phyloP scores from a whole-genome alignment of 2,888 invertebrate species.

The Acanthosepion lycidas region DNA sequence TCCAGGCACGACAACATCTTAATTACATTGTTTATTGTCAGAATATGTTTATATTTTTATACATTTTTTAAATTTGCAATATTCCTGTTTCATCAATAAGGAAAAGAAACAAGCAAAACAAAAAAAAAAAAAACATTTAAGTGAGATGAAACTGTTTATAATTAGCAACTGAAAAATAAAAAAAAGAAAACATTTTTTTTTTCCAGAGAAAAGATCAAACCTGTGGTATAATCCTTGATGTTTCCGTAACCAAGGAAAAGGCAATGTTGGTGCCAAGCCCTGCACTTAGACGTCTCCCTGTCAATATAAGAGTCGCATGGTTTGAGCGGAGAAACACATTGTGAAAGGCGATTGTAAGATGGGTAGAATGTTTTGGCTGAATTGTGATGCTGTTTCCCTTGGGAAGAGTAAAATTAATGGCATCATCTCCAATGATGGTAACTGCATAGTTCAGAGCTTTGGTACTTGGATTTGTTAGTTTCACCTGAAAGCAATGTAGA shows the following conservation, averaged over 20 bases:
- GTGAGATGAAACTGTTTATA: too few species aligned
- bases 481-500: constrained; percentile 64
- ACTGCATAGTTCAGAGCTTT: constrained; percentile 73
- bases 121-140: not conserved
- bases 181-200: too few species aligned
- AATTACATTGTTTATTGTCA: too few species aligned
- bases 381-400: constrained; percentile 70
- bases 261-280: constrained; percentile 71
- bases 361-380: constrained; percentile 66
- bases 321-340: constrained; percentile 71
- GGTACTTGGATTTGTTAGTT: constrained; percentile 71
- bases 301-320: constrained; percentile 70
- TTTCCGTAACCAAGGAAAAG: constrained; percentile 70
- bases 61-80: too few species aligned
- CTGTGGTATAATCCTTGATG: constrained; percentile 72
- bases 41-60: too few species aligned
- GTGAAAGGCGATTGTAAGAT: constrained; percentile 66
- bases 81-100: too few species aligned
- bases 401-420: constrained; percentile 71
- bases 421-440: constrained; percentile 71
- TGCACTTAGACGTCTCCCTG: constrained; percentile 70
- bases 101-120: too few species aligned
- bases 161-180: too few species aligned
- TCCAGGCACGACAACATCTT: too few species aligned
- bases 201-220: constrained; percentile 56